Evolutionary conservation across 1,140 invertebrate genomes (phyloP).

Genomic region (Cydia strobilella): DNA sequence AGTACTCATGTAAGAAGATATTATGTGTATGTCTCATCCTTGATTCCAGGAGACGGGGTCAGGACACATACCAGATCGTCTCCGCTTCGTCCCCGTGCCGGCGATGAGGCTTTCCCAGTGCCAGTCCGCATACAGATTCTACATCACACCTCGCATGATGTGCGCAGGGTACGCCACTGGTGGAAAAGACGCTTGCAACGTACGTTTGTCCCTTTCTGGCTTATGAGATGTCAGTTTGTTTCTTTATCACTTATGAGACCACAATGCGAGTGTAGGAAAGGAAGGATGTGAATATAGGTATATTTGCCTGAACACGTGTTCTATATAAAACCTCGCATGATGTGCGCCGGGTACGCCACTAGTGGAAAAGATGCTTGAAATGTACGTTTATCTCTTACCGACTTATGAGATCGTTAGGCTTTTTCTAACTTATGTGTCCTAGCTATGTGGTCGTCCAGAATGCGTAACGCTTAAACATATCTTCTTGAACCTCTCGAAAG

Average conservation of each 20-base stretch:
- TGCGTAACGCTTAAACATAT: too few species aligned
- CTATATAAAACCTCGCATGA: conserved; percentile 78
- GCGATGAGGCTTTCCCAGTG: conserved; percentile 75
- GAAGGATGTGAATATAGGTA: too few species aligned
- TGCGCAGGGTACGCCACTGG: conserved; percentile 78
- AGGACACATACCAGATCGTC: conserved; percentile 61
- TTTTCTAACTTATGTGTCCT: too few species aligned
- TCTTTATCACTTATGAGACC: too few species aligned
- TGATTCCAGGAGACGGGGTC: conserved; percentile 58
- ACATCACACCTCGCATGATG: conserved; percentile 79
- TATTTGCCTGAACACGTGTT: conserved; percentile 37
- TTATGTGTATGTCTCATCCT: too few species aligned
- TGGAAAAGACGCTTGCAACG: conserved; percentile 80
- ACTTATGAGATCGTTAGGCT: too few species aligned
- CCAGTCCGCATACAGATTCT: conserved; percentile 73
- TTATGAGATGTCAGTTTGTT: too few species aligned
- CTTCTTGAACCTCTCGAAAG: too few species aligned
- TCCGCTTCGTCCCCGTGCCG: conserved; percentile 77
- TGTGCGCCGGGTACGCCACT: conserved; percentile 78
- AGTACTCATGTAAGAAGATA: conserved; percentile 69
- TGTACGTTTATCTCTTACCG: conserved; percentile 44
- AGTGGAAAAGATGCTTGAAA: conserved; percentile 80
- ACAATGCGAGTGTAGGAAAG: too few species aligned
- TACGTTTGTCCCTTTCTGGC: conserved; percentile 40
- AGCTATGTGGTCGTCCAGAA: too few species aligned